Conservation (phyloP, 2,888 invertebrate genomes). For the Xanthia icteritia region DNA sequence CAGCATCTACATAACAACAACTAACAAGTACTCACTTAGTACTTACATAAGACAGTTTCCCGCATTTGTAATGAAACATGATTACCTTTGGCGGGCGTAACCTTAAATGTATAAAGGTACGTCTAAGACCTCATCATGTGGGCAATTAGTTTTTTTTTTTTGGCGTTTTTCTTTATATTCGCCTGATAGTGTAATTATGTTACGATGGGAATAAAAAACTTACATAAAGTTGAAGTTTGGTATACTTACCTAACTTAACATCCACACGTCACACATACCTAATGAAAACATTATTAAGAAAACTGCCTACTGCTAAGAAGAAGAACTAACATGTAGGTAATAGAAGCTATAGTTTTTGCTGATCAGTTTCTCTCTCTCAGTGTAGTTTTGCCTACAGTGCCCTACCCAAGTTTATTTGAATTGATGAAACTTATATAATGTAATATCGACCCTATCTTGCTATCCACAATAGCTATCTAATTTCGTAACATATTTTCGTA, state of each 20-base stretch:
- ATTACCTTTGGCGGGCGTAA: conserved; percentile 42
- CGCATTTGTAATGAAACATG: conserved; percentile 56
- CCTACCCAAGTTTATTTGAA: background rate
- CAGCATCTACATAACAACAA: conserved; percentile 47
- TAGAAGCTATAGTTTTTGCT: background rate
- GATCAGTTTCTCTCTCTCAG: background rate
- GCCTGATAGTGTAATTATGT: conserved; percentile 18
- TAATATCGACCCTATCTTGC: background rate
- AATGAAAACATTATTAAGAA: background rate
- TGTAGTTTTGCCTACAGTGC: background rate
- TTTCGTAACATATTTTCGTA: no score
- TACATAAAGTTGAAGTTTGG: conserved; percentile 1
- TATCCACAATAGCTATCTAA: background rate
- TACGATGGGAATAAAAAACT: conserved; percentile 6
- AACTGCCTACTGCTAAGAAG: background rate
- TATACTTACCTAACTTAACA: background rate
- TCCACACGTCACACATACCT: background rate
- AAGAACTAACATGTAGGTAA: background rate
- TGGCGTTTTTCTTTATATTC: background rate
- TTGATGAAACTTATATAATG: no score
- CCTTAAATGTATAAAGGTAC: conserved; percentile 21
- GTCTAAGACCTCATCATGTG: conserved; percentile 18
- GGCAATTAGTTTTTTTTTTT: conserved; percentile 39
- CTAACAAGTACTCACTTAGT: conserved; percentile 13
- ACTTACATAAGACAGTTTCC: conserved; percentile 55